Conservation (phyloP, 2,113 vertebrate species). For the Syrmaticus mikado region DNA sequence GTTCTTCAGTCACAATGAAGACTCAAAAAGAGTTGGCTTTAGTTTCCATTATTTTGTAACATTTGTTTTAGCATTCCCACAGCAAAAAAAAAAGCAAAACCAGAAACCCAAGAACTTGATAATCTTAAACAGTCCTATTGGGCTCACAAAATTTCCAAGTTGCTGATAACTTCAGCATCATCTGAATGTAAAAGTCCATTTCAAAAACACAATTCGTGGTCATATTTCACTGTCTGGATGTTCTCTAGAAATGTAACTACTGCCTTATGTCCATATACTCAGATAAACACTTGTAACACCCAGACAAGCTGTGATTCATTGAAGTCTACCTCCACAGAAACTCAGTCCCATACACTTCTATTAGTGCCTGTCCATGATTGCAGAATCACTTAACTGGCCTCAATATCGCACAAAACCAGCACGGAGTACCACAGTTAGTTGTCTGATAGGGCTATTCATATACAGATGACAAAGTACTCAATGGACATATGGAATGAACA, state of each 20-base stretch:
- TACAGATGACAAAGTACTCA: not conserved
- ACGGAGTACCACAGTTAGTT: not conserved
- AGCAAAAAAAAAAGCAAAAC: not conserved
- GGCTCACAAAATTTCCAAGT: not conserved
- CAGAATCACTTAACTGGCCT: not conserved
- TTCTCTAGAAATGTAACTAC: not conserved
- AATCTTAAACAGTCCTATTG: not conserved
- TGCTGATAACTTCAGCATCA: not conserved
- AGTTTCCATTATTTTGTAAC: not conserved
- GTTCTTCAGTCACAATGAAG: not conserved
- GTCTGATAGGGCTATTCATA: not conserved
- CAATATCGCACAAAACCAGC: not conserved
- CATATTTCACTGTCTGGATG: not conserved
- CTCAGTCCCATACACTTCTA: not conserved
- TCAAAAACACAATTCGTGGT: conserved; percentile 36
- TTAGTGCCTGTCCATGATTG: not conserved
- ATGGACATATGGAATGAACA: rapidly evolving
- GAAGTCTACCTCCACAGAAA: not conserved
- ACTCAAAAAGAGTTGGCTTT: not conserved
- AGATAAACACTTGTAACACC: conserved; percentile 18
- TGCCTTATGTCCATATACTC: not conserved
- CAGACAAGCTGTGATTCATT: not conserved
- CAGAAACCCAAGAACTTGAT: not conserved
- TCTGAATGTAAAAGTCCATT: conserved; percentile 19
- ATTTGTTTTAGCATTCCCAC: not conserved